These are phyloP conservation scores for Bombus soroeensis DNA, from an alignment of 1,140 invertebrate species.

Conservation along the genomic window DNA sequence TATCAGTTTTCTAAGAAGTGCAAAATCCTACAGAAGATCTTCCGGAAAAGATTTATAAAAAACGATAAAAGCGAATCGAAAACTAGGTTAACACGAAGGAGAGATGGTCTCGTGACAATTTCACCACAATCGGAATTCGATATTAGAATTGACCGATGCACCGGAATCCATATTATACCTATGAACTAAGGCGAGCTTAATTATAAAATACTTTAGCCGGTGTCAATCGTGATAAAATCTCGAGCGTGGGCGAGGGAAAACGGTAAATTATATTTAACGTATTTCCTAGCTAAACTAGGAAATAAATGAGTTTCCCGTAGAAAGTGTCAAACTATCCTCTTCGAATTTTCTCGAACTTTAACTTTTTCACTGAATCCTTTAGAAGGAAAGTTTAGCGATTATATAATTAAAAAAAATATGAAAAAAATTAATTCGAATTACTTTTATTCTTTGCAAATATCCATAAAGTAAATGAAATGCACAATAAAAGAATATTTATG, in stretches of 20 bases:
- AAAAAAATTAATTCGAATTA: no score
- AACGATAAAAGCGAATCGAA: neutral
- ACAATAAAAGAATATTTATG: no score
- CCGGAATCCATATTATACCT: neutral
- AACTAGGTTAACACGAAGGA: neutral
- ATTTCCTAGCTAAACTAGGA: neutral
- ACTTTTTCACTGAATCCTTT: neutral
- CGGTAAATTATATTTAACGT: constrained; percentile 24
- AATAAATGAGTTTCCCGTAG: constrained; percentile 28
- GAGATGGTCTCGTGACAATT: neutral
- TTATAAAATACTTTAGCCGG: neutral
- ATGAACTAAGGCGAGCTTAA: neutral
- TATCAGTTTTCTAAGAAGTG: neutral
- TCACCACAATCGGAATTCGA: constrained; percentile 6
- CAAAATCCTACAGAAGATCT: neutral
- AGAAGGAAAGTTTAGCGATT: neutral
- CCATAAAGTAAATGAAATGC: no score
- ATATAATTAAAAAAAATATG: neutral
- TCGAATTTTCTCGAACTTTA: neutral
- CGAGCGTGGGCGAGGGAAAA: neutral
- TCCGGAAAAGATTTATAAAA: neutral
- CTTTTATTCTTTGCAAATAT: no score
- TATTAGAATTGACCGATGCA: neutral
- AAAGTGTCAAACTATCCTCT: neutral
- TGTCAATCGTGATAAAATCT: neutral